Base-by-base conservation (phyloP, 2,113 vertebrate genomes). In the Cromileptes altivelis region DNA sequence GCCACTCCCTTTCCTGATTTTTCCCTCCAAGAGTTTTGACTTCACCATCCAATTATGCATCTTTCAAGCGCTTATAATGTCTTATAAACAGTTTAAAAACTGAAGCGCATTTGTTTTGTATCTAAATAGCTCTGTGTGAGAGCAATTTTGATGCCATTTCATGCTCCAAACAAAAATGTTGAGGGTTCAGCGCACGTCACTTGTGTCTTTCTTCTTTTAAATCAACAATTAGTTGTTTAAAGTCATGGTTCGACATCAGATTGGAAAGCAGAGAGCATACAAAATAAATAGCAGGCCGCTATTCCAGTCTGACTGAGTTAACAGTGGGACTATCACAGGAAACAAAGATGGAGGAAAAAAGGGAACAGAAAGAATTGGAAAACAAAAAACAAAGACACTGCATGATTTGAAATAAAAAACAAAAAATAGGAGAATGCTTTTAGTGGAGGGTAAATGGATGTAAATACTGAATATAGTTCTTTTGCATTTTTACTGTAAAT, bases 71-170 rank as follows among this genome's bases (percentile, higher is more conserved):
- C 63, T 52, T 27, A 40, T 23, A n/a, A 68, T 73, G 64, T 68
- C 37, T 55, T 55, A 0, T 11, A 37, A 55, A 30, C 25, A 60
- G 40, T 58, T 64, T 52, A 27, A 74, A 86, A 71, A 65, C 37
- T 12, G 19, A 75, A 27, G 61, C 71, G 70, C 68, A 65, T 70
- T 83, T 63, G 30, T 65, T 60, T 9, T 2, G 5, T 45, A 56
- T 73, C 53, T 64, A 70, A 77, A 82, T 45, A 56, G 69, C 58
- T 90, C 64, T 69, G 45, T 58, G 25, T 67, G 30, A 37, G 40
- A 40, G 47, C 25, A 23, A 69, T 68, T 76, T 57, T 50, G 47
- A 85, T 60, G 56, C 56, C 27, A 83, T 84, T 89, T 83, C 70
- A 69, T 58, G 68, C 42, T 49, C 33, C 21, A 74, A 58, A 80